Base-by-base conservation (phyloP, 1,140 invertebrate species). In the Nixonia krombeini region DNA sequence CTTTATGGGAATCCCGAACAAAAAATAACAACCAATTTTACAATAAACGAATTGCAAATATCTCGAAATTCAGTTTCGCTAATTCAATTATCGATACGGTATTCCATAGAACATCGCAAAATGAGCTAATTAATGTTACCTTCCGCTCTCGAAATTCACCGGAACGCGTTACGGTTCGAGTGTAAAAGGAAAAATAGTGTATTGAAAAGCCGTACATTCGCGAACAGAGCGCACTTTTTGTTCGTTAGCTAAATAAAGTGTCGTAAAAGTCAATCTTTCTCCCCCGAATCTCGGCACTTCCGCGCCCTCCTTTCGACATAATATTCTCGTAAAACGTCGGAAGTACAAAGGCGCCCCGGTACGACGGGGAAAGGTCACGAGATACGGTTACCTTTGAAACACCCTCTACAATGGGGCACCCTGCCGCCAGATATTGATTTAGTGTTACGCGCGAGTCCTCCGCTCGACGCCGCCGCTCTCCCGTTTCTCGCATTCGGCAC, bases 381-480 rank as follows among this genome's bases (percentile, higher is more conserved):
- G n/a, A 40, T 63, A 57, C 41, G 55, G 55, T 40, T 63, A 67
- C 66, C 73, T 78, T 80, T 66, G 74, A 78, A 80, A 77, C 73
- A 79, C 72, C 75, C 78, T 74, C 38, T 70, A 76, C 59, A 70
- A 67, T 47, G 42, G 44, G 69, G 57, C 64, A 70, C 74, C 74
- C 78, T 68, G 76, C 66, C 70, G 52, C 35, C 55, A 80, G 73
- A 81, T 82, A 83, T 83, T 83, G 80, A 83, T 83, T 83, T 80
- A 81, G 74, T 78, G 80, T 83, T 81, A 82, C 70, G 68, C 64
- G 57, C 69, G 75, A 74, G 70, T 70, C 28, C 71, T 77, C 52
- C 57, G 65, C 56, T 69, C 42, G 44, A 58, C 63, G 50, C 64
- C 66, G 56, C 42, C 64, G 53, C 70, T 67, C 53, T 50, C 29